Base-by-base conservation (phyloP, 2,888 invertebrate genomes). In the Meandrusa payeni region DNA sequence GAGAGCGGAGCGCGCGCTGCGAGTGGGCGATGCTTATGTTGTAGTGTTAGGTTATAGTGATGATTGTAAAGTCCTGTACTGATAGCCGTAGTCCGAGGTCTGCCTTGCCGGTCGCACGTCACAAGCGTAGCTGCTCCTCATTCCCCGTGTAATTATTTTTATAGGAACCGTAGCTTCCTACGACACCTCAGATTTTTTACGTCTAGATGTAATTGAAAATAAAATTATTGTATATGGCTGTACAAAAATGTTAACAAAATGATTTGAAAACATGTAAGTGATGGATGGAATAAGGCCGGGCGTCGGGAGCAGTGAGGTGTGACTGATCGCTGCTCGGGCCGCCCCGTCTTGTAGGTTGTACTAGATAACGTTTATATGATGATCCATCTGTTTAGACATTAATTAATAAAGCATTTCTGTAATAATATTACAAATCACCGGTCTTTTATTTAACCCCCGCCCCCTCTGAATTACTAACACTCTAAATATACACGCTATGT, bases 331-430 rank as follows among this genome's bases (percentile, higher is more conserved):
- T 66, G 70, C 76, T 66, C 72, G 69, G 61, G 73, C 65, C 75
- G 78, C 64, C 76, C 60, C 73, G 74, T 59, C 76, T 74, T 60
- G 78, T 83, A 86, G 83, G 83, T 83, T 83, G 85, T 85, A 83
- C 78, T 86, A 87, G 86, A 85, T 85, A 79, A 88, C 87, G 79
- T 87, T 87, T 87, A 42, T 59, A 86, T 89, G 88, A 89, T 87
- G 89, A 90, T 89, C 89, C 89, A 89, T 89, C 88, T 90, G 89
- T 87, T 89, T 89, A 89, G 89, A 90, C 87, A 89, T 90, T 89
- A 90, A 89, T 90, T 89, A 85, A 90, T 90, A 89, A 90, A 90
- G 89, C 89, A 89, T 90, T 90, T 90, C 89, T 90, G 90, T 90
- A 90, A 90, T 90, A 90, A 90, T 85, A 87, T 87, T 85, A 85